These are phyloP conservation scores for Bombus soroeensis DNA, from an alignment of 1,140 invertebrate genomes.

Conservation along the genomic window DNA sequence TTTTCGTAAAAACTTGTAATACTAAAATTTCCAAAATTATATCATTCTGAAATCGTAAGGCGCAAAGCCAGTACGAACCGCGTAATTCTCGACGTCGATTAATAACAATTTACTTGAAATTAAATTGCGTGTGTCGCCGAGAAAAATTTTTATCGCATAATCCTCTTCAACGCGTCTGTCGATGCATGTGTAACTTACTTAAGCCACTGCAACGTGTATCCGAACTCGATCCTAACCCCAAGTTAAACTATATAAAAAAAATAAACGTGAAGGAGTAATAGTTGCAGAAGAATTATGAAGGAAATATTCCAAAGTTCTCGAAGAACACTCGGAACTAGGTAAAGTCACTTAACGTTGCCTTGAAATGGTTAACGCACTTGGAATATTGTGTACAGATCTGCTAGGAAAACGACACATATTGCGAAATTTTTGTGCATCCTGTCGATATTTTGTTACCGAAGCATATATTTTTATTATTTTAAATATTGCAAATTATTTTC, in stretches of 20 bases:
- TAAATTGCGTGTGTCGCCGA: neutral
- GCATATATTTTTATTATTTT: too few relatives aligned
- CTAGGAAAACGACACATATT: neutral
- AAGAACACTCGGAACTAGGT: neutral
- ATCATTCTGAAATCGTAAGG: too few relatives aligned
- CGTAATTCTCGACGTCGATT: neutral
- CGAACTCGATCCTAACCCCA: neutral
- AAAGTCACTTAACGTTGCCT: constrained; percentile 47
- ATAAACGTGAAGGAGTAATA: constrained; percentile 27
- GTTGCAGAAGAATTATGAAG: constrained; percentile 37
- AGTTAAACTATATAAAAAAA: constrained; percentile 35
- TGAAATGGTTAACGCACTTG: constrained; percentile 18
- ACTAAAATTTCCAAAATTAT: neutral
- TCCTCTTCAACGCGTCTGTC: constrained; percentile 6
- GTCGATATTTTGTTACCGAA: too few relatives aligned
- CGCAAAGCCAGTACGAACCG: neutral
- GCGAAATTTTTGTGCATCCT: neutral
- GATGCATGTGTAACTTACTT: neutral
- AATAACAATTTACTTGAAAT: neutral
- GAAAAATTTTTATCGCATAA: constrained; percentile 1
- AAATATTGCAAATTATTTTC: too few relatives aligned
- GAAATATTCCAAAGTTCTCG: constrained; percentile 33
- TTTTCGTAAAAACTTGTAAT: neutral
- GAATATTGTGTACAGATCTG: constrained; percentile 14
- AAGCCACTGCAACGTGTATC: neutral